A percentile compares a stretch with the other conserved stretches of the same genome.
Conservation (phyloP, 2,113 vertebrate genomes). For the Pterophyllum scalare region DNA sequence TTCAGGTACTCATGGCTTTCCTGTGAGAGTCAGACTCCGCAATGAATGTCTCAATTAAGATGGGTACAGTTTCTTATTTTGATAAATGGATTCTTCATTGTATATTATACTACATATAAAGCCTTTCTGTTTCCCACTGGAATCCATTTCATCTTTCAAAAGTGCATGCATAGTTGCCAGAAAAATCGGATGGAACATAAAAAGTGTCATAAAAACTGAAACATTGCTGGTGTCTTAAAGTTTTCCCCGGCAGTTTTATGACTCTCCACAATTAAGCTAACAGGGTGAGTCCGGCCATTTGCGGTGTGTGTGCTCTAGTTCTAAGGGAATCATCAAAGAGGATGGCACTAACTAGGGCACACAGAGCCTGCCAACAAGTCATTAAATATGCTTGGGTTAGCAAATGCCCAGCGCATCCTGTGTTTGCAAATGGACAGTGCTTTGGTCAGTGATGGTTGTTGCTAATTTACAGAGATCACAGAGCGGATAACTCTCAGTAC, state of each 20-base stretch:
- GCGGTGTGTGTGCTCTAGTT: constrained; percentile 36
- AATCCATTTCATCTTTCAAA: constrained; percentile 4
- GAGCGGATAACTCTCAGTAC: background rate
- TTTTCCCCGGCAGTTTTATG: background rate
- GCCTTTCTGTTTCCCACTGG: background rate
- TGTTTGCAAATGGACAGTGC: constrained; percentile 35
- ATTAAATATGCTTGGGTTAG: constrained; percentile 54
- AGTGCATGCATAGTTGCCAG: background rate
- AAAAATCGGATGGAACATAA: background rate
- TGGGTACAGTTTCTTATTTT: background rate
- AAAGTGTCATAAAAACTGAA: constrained; percentile 5
- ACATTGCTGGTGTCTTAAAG: background rate
- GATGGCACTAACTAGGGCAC: constrained; percentile 42
- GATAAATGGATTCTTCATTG: background rate
- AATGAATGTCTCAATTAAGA: background rate
- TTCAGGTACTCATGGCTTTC: background rate
- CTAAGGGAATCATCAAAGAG: constrained; percentile 48
- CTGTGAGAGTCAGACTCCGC: background rate
- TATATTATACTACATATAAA: background rate
- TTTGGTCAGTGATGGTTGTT: constrained; percentile 36
- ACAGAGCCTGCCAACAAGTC: constrained; percentile 40
- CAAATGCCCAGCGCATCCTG: constrained; percentile 24
- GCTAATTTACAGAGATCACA: constrained; percentile 44
- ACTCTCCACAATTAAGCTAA: constrained; percentile 26
- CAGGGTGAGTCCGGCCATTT: constrained; percentile 16